Conservation (phyloP, 2,113 vertebrate species). For the Austrofundulus limnaeus region DNA sequence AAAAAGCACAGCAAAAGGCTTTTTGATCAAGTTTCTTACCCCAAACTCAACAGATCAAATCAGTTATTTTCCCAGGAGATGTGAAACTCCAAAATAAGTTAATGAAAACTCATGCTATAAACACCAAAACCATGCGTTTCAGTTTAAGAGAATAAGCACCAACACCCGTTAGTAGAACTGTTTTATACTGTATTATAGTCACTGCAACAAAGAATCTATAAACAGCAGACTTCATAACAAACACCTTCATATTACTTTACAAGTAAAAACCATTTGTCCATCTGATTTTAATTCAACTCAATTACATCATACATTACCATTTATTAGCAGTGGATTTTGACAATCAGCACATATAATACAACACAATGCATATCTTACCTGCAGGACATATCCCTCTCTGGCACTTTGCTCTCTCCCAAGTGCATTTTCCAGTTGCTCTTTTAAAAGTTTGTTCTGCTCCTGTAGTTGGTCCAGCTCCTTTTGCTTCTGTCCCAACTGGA, state of each 20-base stretch:
- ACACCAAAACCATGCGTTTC: constrained; percentile 73
- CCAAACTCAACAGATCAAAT: constrained; percentile 51
- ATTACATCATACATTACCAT: not conserved
- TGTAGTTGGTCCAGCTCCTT: constrained; percentile 89
- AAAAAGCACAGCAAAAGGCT: constrained; percentile 80
- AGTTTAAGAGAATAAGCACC: constrained; percentile 54
- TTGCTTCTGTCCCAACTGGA: constrained; percentile 90
- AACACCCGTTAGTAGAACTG: constrained; percentile 63
- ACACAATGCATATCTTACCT: constrained; percentile 78
- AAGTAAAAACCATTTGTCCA: not conserved
- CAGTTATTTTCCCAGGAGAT: constrained; percentile 85
- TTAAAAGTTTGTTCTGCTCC: constrained; percentile 89
- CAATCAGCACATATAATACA: not conserved
- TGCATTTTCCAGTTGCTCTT: constrained; percentile 91
- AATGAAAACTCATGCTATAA: constrained; percentile 83
- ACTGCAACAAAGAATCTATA: not conserved
- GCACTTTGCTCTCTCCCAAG: constrained; percentile 89
- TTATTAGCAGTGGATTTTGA: not conserved
- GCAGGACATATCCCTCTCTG: constrained; percentile 93
- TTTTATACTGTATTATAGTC: constrained; percentile 14
- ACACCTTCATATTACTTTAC: not conserved
- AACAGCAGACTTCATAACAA: not conserved
- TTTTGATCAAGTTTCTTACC: constrained; percentile 56
- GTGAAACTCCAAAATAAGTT: constrained; percentile 89
- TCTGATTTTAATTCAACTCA: not conserved